A percentile compares a stretch with the other conserved stretches of the same genome.
Evolutionary conservation across 2,113 vertebrate genomes (phyloP).

Genomic region (Anguilla rostrata): DNA sequence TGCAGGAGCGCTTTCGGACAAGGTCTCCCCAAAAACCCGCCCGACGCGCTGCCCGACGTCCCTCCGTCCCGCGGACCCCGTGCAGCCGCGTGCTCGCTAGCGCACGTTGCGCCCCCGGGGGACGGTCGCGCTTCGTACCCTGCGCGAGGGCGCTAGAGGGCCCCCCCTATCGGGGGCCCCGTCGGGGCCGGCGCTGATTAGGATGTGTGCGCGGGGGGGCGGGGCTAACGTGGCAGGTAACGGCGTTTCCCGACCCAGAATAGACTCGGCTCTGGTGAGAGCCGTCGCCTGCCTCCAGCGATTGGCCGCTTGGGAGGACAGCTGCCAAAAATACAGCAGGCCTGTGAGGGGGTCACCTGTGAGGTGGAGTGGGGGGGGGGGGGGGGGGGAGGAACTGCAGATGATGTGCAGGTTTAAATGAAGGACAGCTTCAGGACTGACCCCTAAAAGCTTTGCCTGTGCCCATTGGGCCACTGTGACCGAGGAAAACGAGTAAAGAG

Average conservation of each 20-base stretch:
- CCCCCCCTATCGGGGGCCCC: not conserved
- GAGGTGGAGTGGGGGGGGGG: conserved; percentile 29
- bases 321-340: conserved; percentile 59
- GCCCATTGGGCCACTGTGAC: not conserved
- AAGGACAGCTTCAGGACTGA: not conserved
- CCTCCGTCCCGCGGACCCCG: not conserved
- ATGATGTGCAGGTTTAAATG: not conserved
- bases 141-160: not conserved
- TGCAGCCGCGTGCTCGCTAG: not conserved
- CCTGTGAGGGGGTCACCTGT: conserved; percentile 52
- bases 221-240: not conserved
- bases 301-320: conserved; percentile 43
- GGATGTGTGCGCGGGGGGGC: not conserved
- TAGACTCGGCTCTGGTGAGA: not conserved
- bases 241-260: not conserved
- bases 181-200: not conserved
- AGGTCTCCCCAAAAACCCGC: not conserved
- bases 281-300: not conserved
- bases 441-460: not conserved
- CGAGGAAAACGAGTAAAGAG: not conserved
- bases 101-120: not conserved
- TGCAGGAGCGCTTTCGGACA: not conserved
- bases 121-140: not conserved
- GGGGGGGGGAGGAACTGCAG: not conserved
- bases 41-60: not conserved